phyloP scores from a whole-genome alignment of 1,140 invertebrate species.

The Drosophila ercepeae region DNA sequence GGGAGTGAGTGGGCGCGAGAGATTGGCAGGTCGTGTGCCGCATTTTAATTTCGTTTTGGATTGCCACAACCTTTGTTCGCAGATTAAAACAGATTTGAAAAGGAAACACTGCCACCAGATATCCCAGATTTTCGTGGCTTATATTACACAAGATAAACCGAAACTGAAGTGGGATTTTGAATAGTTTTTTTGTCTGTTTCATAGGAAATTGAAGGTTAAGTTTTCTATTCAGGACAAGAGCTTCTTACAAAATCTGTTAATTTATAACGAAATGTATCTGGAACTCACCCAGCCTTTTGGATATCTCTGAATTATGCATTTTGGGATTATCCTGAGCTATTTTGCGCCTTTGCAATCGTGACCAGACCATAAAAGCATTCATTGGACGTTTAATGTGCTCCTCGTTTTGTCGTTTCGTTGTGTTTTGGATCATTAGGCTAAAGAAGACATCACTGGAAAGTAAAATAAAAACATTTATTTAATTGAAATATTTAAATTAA shows the following conservation, averaged over 20 bases:
- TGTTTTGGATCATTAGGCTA: conserved; percentile 83
- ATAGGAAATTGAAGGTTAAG: conserved; percentile 2
- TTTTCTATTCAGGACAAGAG: not conserved
- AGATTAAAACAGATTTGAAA: conserved; percentile 57
- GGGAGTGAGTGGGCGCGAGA: conserved; percentile 49
- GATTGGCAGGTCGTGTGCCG: conserved; percentile 80
- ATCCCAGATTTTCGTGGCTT: conserved; percentile 47
- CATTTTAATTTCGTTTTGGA: conserved; percentile 80
- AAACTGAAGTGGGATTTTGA: conserved; percentile 8
- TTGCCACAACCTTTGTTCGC: conserved; percentile 60
- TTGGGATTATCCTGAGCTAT: conserved; percentile 99
- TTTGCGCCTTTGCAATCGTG: conserved; percentile 92
- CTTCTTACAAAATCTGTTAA: not conserved
- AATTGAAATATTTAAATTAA: no score
- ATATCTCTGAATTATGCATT: conserved; percentile 99
- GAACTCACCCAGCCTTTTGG: conserved; percentile 94
- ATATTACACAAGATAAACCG: conserved; percentile 20
- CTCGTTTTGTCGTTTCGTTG: conserved; percentile 83
- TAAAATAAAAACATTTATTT: not conserved
- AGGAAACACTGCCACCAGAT: conserved; percentile 42
- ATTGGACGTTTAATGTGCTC: conserved; percentile 90
- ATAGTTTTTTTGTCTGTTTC: conserved; percentile 30
- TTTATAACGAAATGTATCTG: not conserved
- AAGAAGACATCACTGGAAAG: conserved; percentile 77
- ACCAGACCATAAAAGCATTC: conserved; percentile 95